phyloP scores from a whole-genome alignment of 2,888 invertebrate genomes.

The Zelleria hepariella region DNA sequence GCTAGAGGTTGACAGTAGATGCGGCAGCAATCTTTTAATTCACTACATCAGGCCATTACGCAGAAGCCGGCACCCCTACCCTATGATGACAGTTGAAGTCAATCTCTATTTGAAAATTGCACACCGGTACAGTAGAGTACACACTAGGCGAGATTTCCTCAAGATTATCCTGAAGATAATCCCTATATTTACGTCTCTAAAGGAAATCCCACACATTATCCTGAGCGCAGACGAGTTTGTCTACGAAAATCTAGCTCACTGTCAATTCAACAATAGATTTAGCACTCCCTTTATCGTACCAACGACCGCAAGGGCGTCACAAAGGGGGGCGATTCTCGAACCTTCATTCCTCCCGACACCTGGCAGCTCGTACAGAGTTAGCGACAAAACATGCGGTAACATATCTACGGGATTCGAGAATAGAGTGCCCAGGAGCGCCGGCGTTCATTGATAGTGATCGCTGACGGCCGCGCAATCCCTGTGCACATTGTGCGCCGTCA shows the following conservation, averaged over 20 bases:
- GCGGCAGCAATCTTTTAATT: constrained; percentile 45
- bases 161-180: background rate
- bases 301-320: too few species aligned
- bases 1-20: constrained; percentile 18
- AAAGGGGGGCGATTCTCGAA: background rate
- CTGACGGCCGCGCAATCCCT: background rate
- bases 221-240: too few species aligned
- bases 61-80: background rate
- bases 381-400: background rate
- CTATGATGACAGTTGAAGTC: background rate
- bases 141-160: background rate
- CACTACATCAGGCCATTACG: constrained; percentile 31
- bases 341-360: background rate
- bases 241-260: background rate
- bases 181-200: too few species aligned
- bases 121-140: background rate
- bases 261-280: background rate
- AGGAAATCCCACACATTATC: too few species aligned
- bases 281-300: background rate
- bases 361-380: background rate
- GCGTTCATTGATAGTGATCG: background rate
- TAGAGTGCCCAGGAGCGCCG: background rate
- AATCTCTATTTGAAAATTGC: background rate
- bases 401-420: background rate
- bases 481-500: constrained; percentile 32